Conservation (phyloP, 2,888 invertebrate species). For the Phortica okadai region DNA sequence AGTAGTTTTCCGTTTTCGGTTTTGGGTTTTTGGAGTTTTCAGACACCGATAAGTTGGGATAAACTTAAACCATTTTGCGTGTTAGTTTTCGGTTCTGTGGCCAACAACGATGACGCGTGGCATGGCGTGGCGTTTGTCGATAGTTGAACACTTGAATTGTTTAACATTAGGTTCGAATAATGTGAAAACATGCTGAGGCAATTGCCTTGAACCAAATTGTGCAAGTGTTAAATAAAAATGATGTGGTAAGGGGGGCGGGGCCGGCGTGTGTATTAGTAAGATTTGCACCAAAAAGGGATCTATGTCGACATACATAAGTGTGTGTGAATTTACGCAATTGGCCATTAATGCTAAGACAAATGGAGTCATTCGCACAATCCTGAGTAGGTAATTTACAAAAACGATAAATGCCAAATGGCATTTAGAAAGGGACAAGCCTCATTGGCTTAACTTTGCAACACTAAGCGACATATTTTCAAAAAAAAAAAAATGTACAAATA, state of each 20-base stretch:
- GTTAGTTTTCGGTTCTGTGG: conserved; percentile 12
- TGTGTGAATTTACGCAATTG: conserved; percentile 68
- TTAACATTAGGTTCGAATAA: conserved; percentile 24
- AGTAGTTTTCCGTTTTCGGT: conserved; percentile 12
- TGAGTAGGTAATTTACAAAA: conserved; percentile 17
- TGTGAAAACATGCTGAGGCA: conserved; percentile 21
- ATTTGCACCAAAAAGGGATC: conserved; percentile 40
- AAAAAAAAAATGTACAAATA: not conserved
- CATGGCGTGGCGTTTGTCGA: not conserved
- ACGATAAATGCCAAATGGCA: conserved; percentile 15
- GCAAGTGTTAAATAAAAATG: not conserved
- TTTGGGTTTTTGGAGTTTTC: not conserved
- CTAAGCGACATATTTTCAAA: not conserved
- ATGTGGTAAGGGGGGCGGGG: not conserved
- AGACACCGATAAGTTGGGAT: not conserved
- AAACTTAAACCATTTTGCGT: conserved; percentile 28
- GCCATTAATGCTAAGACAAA: conserved; percentile 63
- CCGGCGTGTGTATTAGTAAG: not conserved
- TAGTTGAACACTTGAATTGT: not conserved
- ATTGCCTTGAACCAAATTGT: conserved; percentile 21
- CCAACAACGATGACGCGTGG: not conserved
- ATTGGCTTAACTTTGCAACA: not conserved
- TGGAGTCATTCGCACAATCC: conserved; percentile 54
- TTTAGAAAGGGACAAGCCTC: not conserved
- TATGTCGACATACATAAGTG: conserved; percentile 36